Base-by-base conservation (phyloP, 2,888 invertebrate genomes). In the Diaphora mendica region DNA sequence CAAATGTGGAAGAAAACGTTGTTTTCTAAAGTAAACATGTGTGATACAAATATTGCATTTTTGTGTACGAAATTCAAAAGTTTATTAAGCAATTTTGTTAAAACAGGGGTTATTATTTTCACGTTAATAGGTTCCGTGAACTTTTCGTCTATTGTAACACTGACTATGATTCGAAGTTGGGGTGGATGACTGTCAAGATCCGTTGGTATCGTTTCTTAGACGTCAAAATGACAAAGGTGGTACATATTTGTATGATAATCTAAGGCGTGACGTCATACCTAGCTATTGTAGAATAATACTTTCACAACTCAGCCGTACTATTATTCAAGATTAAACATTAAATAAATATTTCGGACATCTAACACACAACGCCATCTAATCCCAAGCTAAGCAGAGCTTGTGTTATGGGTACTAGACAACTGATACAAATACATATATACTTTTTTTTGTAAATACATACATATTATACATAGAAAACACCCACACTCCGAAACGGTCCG, bases 1-100 rank as follows among this genome's bases (percentile, higher is more conserved):
- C 76, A 82, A 68, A 79, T 76, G 77, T 73, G 75, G 64, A 72
- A 51, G 68, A 70, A 62, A 59, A 33, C 51, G 23, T 62, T 71
- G 48, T 68, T 64, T 68, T 62, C 64, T 68, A 26, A 68, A 39
- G 51, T 68, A 68, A 13, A 30, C 26, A 33, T 13, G 20, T 51
- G 51, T 7, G n/a, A 35, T 68, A 23, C 0, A 30, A 62, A 30
- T 62, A 62, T 62, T 62, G 3, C 3, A 26, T 7, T 30, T 4
- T 30, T 30, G 59, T 62, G 4, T 30, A 62, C 1, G 15, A 62
- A 62, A 30, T 62, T 51, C 9, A 23, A 13, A 15, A 26, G 30
- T 5, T 62, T 15, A 15, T 30, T 5, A 30, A 30, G 4, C 15
- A 15, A 26, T 26, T 62, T 62, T 15, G n/a, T 11, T 13, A 13